These are phyloP conservation scores for Lithobates sylvaticus DNA, from an alignment of 2,797 vertebrate species.

Conservation along the genomic window DNA sequence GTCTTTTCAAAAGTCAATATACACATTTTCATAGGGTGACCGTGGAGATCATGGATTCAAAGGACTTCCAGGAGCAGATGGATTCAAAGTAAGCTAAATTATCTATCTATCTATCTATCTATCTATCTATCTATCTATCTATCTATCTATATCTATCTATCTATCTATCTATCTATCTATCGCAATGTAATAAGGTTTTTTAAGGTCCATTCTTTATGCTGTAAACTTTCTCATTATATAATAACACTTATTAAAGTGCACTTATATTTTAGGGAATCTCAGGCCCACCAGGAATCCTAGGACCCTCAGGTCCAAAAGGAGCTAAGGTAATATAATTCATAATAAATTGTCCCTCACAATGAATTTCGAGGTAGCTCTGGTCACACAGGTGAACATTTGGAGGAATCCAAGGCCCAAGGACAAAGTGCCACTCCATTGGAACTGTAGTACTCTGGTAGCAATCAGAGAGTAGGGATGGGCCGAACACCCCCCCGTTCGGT, in stretches of 20 bases:
- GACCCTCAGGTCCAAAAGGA: constrained; percentile 70
- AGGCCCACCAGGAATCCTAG: constrained; percentile 75
- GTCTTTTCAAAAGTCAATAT: too few relatives aligned
- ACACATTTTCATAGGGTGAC: constrained; percentile 69
- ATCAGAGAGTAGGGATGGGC: too few relatives aligned
- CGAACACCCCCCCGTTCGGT: too few relatives aligned
- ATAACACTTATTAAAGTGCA: background rate
- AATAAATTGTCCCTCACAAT: too few relatives aligned
- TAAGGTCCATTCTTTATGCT: too few relatives aligned
- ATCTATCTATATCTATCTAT: background rate
- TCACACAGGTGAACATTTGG: too few relatives aligned
- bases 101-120: background rate
- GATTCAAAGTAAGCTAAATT: constrained; percentile 78
- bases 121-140: background rate
- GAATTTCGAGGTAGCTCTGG: too few relatives aligned
- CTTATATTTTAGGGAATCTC: constrained; percentile 73
- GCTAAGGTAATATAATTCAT: constrained; percentile 67
- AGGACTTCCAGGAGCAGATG: constrained; percentile 78
- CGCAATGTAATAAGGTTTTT: too few relatives aligned
- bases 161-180: background rate
- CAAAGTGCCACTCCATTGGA: too few relatives aligned
- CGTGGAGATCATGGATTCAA: constrained; percentile 80
- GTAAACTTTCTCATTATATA: background rate
- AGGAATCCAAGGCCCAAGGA: too few relatives aligned
- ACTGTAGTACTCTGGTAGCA: too few relatives aligned